These are phyloP conservation scores for Zaprionus gabonicus DNA, from an alignment of 1,140 invertebrate genomes.

Conservation along the genomic window DNA sequence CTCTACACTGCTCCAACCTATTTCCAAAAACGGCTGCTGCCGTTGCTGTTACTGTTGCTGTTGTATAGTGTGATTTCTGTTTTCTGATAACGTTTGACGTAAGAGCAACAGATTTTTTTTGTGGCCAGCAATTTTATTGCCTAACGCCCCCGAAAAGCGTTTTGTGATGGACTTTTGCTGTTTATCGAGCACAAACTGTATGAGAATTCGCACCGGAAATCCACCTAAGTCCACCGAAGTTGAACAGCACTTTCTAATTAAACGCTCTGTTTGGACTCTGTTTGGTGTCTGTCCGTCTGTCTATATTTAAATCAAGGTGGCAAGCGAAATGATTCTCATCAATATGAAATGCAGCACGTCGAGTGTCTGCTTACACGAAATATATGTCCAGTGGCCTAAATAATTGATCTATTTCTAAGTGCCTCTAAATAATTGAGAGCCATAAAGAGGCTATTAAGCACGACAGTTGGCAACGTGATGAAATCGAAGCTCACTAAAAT, in stretches of 20 bases:
- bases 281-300: neutral
- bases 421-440: neutral
- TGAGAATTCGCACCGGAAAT: conserved; percentile 28
- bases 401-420: conserved; percentile 6
- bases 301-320: conserved; percentile 14
- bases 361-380: neutral
- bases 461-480: neutral
- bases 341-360: conserved; percentile 1
- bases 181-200: conserved; percentile 51
- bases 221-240: conserved; percentile 11
- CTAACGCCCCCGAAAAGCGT: conserved; percentile 31
- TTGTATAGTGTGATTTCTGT: conserved; percentile 59
- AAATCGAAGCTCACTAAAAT: neutral
- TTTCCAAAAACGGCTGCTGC: conserved; percentile 1
- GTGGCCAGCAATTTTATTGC: conserved; percentile 70
- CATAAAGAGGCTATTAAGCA: neutral
- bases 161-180: conserved; percentile 49
- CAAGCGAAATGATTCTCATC: conserved; percentile 5
- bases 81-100: conserved; percentile 73
- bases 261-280: neutral
- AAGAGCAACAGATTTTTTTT: conserved; percentile 75
- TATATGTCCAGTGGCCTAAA: neutral
- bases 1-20: conserved; percentile 14
- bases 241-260: conserved; percentile 38
- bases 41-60: conserved; percentile 18